Evolutionary conservation across 2,888 invertebrate genomes (phyloP).

Genomic region (Galerucella calmariensis): DNA sequence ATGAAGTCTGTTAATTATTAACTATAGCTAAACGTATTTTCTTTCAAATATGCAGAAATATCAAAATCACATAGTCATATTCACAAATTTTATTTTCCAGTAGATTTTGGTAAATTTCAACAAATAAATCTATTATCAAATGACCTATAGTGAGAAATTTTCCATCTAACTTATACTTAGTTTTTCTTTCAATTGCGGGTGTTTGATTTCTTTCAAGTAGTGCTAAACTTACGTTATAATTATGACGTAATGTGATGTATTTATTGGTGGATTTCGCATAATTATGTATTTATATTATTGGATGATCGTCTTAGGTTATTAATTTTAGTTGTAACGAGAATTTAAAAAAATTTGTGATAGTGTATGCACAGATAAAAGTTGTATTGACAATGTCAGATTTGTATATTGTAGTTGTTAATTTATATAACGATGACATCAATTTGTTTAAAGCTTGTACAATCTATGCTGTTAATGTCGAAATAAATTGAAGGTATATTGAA

Average conservation of each 20-base stretch:
- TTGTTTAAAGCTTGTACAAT: slow-evolving; percentile 63
- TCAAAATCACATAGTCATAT: too few relatives aligned
- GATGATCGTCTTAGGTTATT: slow-evolving; percentile 30
- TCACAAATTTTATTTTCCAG: too few relatives aligned
- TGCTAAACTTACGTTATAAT: too few relatives aligned
- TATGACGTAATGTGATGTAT: background rate
- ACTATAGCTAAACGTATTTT: too few relatives aligned
- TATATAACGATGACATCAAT: slow-evolving; percentile 58
- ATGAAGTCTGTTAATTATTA: too few relatives aligned
- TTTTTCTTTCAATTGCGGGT: too few relatives aligned
- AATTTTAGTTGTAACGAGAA: slow-evolving; percentile 32
- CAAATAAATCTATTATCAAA: too few relatives aligned
- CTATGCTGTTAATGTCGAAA: slow-evolving; percentile 64
- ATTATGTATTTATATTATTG: slow-evolving; percentile 32
- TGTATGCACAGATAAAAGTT: slow-evolving; percentile 56
- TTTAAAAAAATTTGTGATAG: slow-evolving; percentile 56
- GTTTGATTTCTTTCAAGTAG: too few relatives aligned
- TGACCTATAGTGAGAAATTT: too few relatives aligned
- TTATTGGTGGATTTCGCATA: background rate
- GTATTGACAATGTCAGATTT: slow-evolving; percentile 65
- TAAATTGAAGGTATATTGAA: slow-evolving; percentile 58
- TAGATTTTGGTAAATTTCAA: too few relatives aligned
- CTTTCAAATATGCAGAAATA: too few relatives aligned
- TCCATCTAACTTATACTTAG: too few relatives aligned
- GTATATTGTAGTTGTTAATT: slow-evolving; percentile 61